Base-by-base conservation (phyloP, 2,888 invertebrate species). In the Cheilosia urbana region DNA sequence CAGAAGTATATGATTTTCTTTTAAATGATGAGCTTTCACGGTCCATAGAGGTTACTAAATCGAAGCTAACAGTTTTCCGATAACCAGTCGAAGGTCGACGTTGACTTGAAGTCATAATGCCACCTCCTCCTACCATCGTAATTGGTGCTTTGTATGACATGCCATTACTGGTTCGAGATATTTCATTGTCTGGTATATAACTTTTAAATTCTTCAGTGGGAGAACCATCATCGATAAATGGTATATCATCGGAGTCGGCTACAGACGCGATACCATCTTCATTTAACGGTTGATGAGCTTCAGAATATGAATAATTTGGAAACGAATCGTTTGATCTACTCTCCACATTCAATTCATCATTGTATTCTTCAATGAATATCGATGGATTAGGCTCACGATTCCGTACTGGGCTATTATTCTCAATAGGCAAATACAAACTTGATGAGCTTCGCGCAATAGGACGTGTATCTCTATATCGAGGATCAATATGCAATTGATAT, bases 151-250 rank as follows among this genome's bases (percentile, higher is more conserved):
- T 68, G 27, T 60, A 45, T 47, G 49, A 27, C 45, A 60, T 34
- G 2, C 17, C 21, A 13, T 11, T 17, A 40, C 40, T 58, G 1
- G 24, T 51, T 21, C 47, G 24, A 7, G 45, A 49, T 17, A 69
- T 42, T 51, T 72, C 58, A 72, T 88, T 88, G 2, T 88, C 78
- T 9, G 89, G 89, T 21, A 89, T 72, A 85, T 89, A 89, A 1
- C 82, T 69, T 84, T 89, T 79, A 49, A 88, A 88, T n/a, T 90
- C 90, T 37, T 90, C 90, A 5, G 89, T 89, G 58, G 92, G 92
- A 71, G 92, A 91, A 34, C 92, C 93, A 58, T 93, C 92, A 47
- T 93, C 93, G 24, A 93, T 93, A 65, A 90, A 93, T 42, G 93
- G 93, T 87, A 93, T 92, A 45, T 92, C 91, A 49, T 91, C 91